Evolutionary conservation across 2,888 invertebrate genomes (phyloP), one percentile per base, ranked within the genome.

Genomic region (Anthoptus insignis): DNA sequence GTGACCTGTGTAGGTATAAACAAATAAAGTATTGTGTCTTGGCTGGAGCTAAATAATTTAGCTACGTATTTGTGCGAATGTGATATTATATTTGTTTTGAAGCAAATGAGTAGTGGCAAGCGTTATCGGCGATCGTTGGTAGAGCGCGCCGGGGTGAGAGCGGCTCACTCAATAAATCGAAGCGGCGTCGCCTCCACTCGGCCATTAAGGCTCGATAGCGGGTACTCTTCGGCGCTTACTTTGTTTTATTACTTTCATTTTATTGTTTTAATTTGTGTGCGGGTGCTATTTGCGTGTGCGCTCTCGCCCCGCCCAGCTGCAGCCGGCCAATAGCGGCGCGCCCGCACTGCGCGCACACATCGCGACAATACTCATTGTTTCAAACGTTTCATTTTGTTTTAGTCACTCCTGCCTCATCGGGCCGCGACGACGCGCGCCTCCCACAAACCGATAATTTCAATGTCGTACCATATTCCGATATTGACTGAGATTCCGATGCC

Each of bases 251-350:
- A 90, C 85, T 88, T 89, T 89, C 84, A 90, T 91, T 91, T 92
- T 91, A 92, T 92, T 92, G 92, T 92, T 93, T 93, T 93, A 92
- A 92, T 93, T 92, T 88, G 91, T 89, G 91, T 87, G 87, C 87
- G 88, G 89, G 87, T 89, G 91, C 89, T 91, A 91, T 91, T 91
- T 92, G 92, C 92, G 92, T 92, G 91, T 84, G 91, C 92, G 92
- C 92, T 87, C 89, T 87, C 87, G 89, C 92, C 81, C 79, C 83
- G 80, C 80, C 81, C 83, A 83, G 79, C 79, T 76, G 79, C 79
- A 79, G 73, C 73, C 77, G 79, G 72, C 80, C 92, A 92, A 92
- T 92, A 74, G 78, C 81, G 79, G 77, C 66, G 64, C 72, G 61
- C 75, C 81, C 86, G 77, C 73, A 61, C 67, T 71, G 74, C 71